Base-by-base conservation (phyloP, 2,113 vertebrate species). In the Sigmodon hispidus region DNA sequence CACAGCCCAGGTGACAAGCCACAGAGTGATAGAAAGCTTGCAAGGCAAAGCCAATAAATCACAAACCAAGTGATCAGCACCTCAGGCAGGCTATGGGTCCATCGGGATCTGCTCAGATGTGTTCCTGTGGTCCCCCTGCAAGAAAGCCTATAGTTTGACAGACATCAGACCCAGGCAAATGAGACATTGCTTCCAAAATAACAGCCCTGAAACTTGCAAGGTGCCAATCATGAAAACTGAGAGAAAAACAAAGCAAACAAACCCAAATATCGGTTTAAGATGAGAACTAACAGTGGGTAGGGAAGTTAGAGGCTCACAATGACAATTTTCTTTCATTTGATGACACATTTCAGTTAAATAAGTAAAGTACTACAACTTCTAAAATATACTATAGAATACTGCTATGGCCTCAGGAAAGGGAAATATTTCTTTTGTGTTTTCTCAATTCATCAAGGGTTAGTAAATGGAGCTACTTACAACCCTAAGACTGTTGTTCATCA, bases 381-480 rank as follows among this genome's bases (percentile, higher is more conserved):
- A 76, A 43, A 86, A 77, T 48, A 50, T 34, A 52, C 13, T 40
- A 1, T 12, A 45, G 50, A 57, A 70, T 40, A 86, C 45, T 13
- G 50, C n/a, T 22, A 48, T 19, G 36, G 70, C 48, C 67, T 77
- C 10, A 76, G 85, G 34, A 43, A 65, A 90, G 55, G 16, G 52
- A 48, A 72, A 34, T 77, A 31, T 36, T 89, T 94, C 19, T 87
- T 91, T 86, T 73, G 81, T 69, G 80, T n/a, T n/a, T 80, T 13
- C 77, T 80, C n/a, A 61, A 61, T 8, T 43, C 81, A 63, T 19
- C 26, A 31, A 13, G 57, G 43, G 29, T 55, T 80, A 83, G 72
- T 69, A 87, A 52, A 79, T 59, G 70, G 50, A 43, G 59, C 83
- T 22, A 86, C 72, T 95, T 80, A 87, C n/a, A 89, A 73, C 57